These are phyloP conservation scores for Dorcus hopei DNA, from an alignment of 2,888 invertebrate species.

Conservation along the genomic window DNA sequence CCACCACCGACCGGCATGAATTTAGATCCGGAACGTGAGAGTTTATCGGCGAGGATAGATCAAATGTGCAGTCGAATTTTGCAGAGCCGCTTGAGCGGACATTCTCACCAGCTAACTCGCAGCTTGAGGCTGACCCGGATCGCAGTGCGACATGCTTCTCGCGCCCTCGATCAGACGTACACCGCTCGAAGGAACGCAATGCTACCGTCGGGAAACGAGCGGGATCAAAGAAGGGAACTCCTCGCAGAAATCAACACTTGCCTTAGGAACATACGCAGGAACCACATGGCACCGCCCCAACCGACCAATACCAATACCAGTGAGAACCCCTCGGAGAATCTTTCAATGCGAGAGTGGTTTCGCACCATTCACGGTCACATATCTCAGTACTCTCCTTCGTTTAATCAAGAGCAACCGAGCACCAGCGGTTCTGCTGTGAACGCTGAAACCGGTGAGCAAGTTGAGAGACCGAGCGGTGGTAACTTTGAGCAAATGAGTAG, in stretches of 20 bases:
- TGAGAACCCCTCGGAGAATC: slow-evolving; percentile 9
- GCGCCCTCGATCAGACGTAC: slow-evolving; percentile 40
- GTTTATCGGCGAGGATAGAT: slow-evolving; percentile 41
- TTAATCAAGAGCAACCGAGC: not conserved
- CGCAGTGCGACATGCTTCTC: slow-evolving; percentile 40
- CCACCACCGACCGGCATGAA: slow-evolving; percentile 44
- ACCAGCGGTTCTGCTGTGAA: slow-evolving; percentile 10
- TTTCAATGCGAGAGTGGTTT: slow-evolving; percentile 27
- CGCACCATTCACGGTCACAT: slow-evolving; percentile 29
- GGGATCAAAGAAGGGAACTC: slow-evolving; percentile 26
- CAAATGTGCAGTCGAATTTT: slow-evolving; percentile 44
- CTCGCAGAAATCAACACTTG: slow-evolving; percentile 30
- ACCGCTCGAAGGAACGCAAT: slow-evolving; percentile 40
- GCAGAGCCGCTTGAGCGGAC: slow-evolving; percentile 37
- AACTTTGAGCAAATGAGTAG: slow-evolving; percentile 23
- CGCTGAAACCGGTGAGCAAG: slow-evolving; percentile 14
- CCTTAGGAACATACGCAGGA: slow-evolving; percentile 28
- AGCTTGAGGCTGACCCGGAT: slow-evolving; percentile 41
- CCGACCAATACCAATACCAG: not conserved
- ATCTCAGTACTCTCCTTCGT: slow-evolving; percentile 13
- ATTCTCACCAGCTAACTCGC: slow-evolving; percentile 39
- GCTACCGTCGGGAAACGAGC: slow-evolving; percentile 35
- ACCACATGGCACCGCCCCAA: slow-evolving; percentile 9
- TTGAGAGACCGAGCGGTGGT: not conserved
- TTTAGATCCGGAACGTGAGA: slow-evolving; percentile 42